Evolutionary conservation across 2,888 invertebrate species (phyloP).

Genomic region (Heliconius erato): DNA sequence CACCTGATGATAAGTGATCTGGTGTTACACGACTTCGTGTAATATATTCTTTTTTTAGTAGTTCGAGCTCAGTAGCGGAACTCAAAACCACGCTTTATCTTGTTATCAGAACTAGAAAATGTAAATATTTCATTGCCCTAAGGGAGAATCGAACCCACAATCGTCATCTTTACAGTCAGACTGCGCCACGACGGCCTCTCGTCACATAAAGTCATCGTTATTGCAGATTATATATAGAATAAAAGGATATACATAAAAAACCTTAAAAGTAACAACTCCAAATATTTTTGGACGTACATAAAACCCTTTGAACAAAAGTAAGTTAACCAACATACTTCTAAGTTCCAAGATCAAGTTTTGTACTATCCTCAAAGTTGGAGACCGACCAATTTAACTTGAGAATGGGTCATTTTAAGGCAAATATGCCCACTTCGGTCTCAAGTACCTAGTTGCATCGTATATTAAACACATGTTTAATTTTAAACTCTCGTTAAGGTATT

Average conservation of each 20-base stretch:
- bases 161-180: no score
- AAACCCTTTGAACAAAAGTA: slow-evolving; percentile 6
- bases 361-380: slow-evolving; percentile 31
- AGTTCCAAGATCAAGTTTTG: slow-evolving; percentile 23
- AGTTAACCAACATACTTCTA: slow-evolving; percentile 10
- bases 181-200: neutral
- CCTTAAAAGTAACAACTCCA: neutral
- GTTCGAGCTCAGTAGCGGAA: no score
- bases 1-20: no score
- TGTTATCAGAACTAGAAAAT: no score
- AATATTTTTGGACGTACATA: neutral
- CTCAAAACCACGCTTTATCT: neutral
- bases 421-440: slow-evolving; percentile 30
- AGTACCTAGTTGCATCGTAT: slow-evolving; percentile 23
- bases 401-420: slow-evolving; percentile 38
- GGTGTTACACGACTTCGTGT: no score
- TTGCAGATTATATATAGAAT: no score
- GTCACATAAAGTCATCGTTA: neutral
- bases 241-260: neutral
- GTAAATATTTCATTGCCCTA: no score
- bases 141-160: no score
- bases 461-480: slow-evolving; percentile 6
- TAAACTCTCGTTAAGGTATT: neutral
- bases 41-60: no score
- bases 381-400: slow-evolving; percentile 42